Evolutionary conservation across 1,140 invertebrate genomes (phyloP), one percentile per base, ranked within the genome.

Genomic region (Platyscapa corneri): DNA sequence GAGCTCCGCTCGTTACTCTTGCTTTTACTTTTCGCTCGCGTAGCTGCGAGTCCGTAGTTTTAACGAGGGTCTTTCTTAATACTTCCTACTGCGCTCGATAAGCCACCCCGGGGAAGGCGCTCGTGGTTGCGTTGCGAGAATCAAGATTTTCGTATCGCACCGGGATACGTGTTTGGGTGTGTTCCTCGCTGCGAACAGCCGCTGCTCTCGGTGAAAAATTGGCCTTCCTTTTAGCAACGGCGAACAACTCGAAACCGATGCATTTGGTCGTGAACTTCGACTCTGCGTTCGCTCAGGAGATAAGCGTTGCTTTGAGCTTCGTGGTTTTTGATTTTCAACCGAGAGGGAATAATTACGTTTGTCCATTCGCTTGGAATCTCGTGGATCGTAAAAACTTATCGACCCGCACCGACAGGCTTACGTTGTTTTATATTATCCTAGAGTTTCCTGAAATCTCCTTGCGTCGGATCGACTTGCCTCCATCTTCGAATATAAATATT

Each of bases 61-160:
- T 74, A 74, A 42, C 70, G 39, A 74, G 70, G 7, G 5, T 74
- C 39, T 74, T 39, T 42, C 39, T 74, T 74, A 74, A 74, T 42
- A 42, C 39, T 74, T 74, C 70, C 70, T 42, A 27, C 20, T n/a
- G 0, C 1, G 34, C 14, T n/a, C 37, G 20, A 42, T 42, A 74
- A 42, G 27, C 37, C 42, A 34, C 30, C 32, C 6, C 34, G 16
- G 18, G 32, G 30, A 70, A 70, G 37, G 67, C 32, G 32, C 16
- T 37, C 3, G 67, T 20, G 67, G 34, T 1, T 6, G 32, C 67
- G 12, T 32, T 70, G 20, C 32, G 27, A 23, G 27, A n/a, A 74
- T 74, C 37, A 42, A 74, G 37, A 74, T 74, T 42, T 74, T 23
- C 16, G 42, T 74, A 74, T n/a, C 7, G 12, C 23, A 27, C 18